Evolutionary conservation across 2,113 vertebrate genomes (phyloP).

Genomic region (Penelope pileata): DNA sequence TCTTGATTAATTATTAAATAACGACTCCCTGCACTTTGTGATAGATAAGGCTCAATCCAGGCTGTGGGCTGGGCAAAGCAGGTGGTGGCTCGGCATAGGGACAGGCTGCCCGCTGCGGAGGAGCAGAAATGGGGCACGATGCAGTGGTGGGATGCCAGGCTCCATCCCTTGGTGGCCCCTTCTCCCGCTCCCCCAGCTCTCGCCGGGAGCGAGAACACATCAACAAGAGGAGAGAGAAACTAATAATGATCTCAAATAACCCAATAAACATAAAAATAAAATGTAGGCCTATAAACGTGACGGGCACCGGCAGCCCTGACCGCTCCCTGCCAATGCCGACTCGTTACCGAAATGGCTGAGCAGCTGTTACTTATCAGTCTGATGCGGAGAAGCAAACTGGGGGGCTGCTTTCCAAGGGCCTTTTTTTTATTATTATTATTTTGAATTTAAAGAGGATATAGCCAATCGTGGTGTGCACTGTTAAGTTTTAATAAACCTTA

Average conservation of each 20-base stretch:
- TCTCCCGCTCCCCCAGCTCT: constrained; percentile 3
- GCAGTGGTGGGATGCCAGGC: background rate
- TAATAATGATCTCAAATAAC: constrained; percentile 72
- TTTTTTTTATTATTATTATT: background rate
- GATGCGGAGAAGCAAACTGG: constrained; percentile 40
- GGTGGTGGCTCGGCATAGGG: background rate
- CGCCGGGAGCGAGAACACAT: constrained; percentile 54
- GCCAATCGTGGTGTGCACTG: constrained; percentile 22
- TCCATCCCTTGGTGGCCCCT: fast-evolving
- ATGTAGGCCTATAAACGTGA: constrained; percentile 66
- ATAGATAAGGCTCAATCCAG: constrained; percentile 75
- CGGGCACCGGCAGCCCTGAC: constrained; percentile 53
- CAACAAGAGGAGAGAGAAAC: constrained; percentile 61
- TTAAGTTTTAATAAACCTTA: constrained; percentile 60
- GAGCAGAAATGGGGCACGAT: background rate
- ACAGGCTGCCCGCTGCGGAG: background rate
- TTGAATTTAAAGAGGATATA: constrained; percentile 52
- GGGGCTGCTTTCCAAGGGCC: constrained; percentile 58
- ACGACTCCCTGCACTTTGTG: constrained; percentile 69
- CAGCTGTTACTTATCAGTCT: constrained; percentile 71
- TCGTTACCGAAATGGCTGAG: constrained; percentile 61
- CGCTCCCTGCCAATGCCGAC: constrained; percentile 47
- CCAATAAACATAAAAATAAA: constrained; percentile 73
- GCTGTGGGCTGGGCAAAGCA: constrained; percentile 35
- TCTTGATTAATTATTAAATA: constrained; percentile 88